Conservation (phyloP, 2,888 invertebrate species). For the Lycia hirtaria region DNA sequence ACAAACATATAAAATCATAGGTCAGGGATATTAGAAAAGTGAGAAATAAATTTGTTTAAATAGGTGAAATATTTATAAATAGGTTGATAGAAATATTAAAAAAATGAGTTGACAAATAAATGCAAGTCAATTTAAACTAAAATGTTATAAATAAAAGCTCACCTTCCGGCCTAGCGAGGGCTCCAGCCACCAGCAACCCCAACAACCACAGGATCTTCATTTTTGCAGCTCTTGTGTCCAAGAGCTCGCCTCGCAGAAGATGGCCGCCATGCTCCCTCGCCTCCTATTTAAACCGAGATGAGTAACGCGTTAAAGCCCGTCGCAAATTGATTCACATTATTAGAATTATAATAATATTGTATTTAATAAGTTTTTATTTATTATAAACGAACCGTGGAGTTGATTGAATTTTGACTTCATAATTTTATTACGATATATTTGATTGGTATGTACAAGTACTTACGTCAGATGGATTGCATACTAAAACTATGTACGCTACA, state of each 20-base stretch:
- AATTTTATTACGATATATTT: not conserved
- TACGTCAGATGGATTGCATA: no score
- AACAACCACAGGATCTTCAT: conserved; percentile 54
- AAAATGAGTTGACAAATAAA: not conserved
- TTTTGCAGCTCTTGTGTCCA: conserved; percentile 41
- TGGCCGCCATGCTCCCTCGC: conserved; percentile 34
- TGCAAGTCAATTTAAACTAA: not conserved
- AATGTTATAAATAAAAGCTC: conserved; percentile 28
- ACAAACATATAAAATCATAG: no score
- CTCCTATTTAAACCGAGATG: conserved; percentile 59
- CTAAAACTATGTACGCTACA: no score
- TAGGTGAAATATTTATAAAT: no score
- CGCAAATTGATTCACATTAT: conserved; percentile 70
- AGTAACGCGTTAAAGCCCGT: conserved; percentile 63
- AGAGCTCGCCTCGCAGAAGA: conserved; percentile 61
- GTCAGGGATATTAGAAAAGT: no score
- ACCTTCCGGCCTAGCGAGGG: conserved; percentile 39
- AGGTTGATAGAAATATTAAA: not conserved
- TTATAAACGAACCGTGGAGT: conserved; percentile 57
- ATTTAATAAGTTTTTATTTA: conserved; percentile 60
- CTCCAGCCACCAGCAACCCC: conserved; percentile 43
- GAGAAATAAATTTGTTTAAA: no score
- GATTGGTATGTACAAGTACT: not conserved
- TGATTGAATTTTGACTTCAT: conserved; percentile 38
- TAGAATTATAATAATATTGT: conserved; percentile 38